Base-by-base conservation (phyloP, 64 coral and sea anemone genomes). In the Porites lutea region DNA sequence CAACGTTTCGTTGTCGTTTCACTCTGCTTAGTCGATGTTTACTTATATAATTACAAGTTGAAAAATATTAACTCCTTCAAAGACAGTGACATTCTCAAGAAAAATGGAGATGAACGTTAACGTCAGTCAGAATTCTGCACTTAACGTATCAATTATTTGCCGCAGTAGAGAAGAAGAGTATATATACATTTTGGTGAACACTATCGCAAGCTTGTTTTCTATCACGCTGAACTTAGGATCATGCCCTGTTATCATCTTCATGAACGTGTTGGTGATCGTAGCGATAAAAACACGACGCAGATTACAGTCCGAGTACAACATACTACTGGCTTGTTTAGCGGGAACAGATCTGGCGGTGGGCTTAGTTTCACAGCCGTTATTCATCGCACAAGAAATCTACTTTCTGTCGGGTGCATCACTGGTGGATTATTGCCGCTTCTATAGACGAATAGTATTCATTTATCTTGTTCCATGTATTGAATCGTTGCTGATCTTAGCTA, bases 291-390 rank as follows among this genome's bases (percentile, higher is more conserved):
- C 51, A 59, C 27, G 27, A 57, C 77, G 7, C 53, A 79, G 77
- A 79, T 14, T 79, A 53, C 77, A 58, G 52, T 59, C 18, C 51
- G 59, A 54, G 3, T 79, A 79, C 21, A 79, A 79, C 77, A 37
- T 79, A 57, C 5, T 79, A 53, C 23, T 79, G 77, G 77, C 77
- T 4, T 79, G 52, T 79, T 79, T 79, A 21, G 77, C 77, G 13
- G 52, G 15, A 6, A 79, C 77, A 59, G 77, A 79, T 14, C n/a
- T 79, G 18, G 6, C 21, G n/a, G 77, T 79, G 3, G 77, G 52
- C n/a, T 8, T 58, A 1, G 19, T 15, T 60, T 55, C 53, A 10
- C 77, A 79, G 20, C 77, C 77, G 21, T 59, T 21, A 6, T 79
- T 79, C 52, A 52, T 79, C 9, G n/a, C 52, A 13, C 18, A 27